Conservation (phyloP, 2,113 vertebrate genomes). For the Pluvianellus socialis region DNA sequence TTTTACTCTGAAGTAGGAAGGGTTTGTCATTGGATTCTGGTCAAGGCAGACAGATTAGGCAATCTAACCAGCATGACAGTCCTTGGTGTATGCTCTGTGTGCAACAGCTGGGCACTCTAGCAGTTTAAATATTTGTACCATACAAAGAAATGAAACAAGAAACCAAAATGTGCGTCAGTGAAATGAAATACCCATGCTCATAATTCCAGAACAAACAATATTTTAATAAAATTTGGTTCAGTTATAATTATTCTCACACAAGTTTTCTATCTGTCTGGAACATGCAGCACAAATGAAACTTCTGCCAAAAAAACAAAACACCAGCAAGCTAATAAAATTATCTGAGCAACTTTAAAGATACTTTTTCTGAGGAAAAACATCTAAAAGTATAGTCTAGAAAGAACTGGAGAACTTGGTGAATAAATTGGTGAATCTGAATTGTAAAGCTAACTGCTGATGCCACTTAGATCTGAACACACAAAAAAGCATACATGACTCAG, state of each 20-base stretch:
- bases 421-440: neutral
- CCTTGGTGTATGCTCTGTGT: neutral
- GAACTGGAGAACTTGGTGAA: neutral
- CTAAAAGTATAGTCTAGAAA: neutral
- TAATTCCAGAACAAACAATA: constrained; percentile 7
- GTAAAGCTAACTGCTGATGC: neutral
- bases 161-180: neutral
- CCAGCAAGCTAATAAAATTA: neutral
- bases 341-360: neutral
- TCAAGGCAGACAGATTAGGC: neutral
- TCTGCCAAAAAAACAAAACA: neutral
- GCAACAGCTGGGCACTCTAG: neutral
- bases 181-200: neutral
- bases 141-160: neutral
- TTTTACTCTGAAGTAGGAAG: neutral
- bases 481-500: neutral
- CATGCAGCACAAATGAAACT: neutral
- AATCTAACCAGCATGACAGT: neutral
- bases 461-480: neutral
- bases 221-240: neutral
- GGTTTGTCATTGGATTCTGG: neutral
- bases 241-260: neutral
- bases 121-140: neutral
- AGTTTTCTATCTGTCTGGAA: neutral
- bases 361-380: neutral